These are phyloP conservation scores for Drosophila baimaii DNA, from an alignment of 1,140 invertebrate genomes.

Conservation along the genomic window DNA sequence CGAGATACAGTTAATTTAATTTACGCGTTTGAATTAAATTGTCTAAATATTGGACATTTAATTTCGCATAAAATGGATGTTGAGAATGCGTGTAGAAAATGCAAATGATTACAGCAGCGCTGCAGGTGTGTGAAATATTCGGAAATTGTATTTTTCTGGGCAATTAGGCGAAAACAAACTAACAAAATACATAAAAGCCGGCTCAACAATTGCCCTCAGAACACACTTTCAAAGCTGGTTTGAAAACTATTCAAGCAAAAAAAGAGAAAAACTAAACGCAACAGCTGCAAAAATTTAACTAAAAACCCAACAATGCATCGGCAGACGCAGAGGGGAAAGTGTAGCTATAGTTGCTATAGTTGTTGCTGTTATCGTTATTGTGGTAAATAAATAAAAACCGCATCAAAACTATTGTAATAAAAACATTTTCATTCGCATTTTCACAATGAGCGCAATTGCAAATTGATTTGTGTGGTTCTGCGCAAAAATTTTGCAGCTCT, in stretches of 20 bases:
- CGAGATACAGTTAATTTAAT: constrained; percentile 7
- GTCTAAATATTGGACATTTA: constrained; percentile 42
- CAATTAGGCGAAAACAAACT: constrained; percentile 30
- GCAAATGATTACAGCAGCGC: constrained; percentile 1
- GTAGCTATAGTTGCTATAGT: constrained; percentile 9
- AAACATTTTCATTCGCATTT: constrained; percentile 62
- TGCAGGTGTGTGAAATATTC: not conserved
- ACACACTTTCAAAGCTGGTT: constrained; percentile 5
- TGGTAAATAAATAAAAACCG: constrained; percentile 68
- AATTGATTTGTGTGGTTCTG: constrained; percentile 78
- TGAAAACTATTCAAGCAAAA: constrained; percentile 15
- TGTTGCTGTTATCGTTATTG: constrained; percentile 30
- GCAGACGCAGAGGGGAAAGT: constrained; percentile 1
- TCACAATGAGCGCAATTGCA: constrained; percentile 65
- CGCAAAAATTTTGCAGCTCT: constrained; percentile 33
- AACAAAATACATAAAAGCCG: constrained; percentile 22
- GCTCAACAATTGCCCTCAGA: constrained; percentile 16
- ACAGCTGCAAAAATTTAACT: constrained; percentile 51
- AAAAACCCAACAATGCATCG: constrained; percentile 40
- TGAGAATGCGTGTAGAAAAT: constrained; percentile 16
- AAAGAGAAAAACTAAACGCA: constrained; percentile 31
- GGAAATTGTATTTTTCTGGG: constrained; percentile 13
- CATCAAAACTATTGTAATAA: constrained; percentile 72
- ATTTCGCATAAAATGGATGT: constrained; percentile 4
- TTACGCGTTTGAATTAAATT: constrained; percentile 7